Percentiles rank a stretch among this genome's conserved stretches.
Conservation (phyloP, 2,113 vertebrate genomes). For the Amazona guildingii region DNA sequence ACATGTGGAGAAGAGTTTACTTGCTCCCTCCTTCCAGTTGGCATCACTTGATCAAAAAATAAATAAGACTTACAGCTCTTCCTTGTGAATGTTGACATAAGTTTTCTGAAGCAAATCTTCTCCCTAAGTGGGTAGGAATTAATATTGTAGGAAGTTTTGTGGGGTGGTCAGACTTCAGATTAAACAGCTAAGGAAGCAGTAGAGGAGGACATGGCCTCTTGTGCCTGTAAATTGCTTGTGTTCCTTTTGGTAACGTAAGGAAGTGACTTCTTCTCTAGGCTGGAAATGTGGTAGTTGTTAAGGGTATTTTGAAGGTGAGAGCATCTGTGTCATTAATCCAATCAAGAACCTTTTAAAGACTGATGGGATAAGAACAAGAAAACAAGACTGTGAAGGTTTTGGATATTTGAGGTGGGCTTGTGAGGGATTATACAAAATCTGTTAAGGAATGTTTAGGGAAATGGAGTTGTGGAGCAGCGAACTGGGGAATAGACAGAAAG, state of each 20-base stretch:
- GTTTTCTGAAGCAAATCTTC: neutral
- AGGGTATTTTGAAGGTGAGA: neutral
- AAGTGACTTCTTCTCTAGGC: neutral
- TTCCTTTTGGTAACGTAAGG: neutral
- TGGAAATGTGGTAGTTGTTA: neutral
- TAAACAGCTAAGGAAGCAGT: neutral
- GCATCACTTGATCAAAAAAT: neutral
- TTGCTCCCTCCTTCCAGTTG: neutral
- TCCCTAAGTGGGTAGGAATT: neutral
- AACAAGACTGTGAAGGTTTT: neutral
- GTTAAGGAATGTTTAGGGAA: neutral
- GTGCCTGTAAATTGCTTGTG: neutral
- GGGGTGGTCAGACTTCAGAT: neutral
- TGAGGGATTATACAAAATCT: neutral
- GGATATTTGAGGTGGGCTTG: neutral
- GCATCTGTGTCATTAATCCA: neutral
- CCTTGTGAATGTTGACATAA: accelerated
- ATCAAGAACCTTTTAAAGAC: neutral
- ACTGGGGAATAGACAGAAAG: neutral
- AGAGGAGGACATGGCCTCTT: neutral
- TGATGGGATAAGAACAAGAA: accelerated
- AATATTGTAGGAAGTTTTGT: neutral
- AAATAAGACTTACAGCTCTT: neutral
- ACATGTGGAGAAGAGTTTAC: neutral
- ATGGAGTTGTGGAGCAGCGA: neutral